Evolutionary conservation across 2,888 invertebrate genomes (phyloP).

Genomic region (Nipponacmea schrenckii): DNA sequence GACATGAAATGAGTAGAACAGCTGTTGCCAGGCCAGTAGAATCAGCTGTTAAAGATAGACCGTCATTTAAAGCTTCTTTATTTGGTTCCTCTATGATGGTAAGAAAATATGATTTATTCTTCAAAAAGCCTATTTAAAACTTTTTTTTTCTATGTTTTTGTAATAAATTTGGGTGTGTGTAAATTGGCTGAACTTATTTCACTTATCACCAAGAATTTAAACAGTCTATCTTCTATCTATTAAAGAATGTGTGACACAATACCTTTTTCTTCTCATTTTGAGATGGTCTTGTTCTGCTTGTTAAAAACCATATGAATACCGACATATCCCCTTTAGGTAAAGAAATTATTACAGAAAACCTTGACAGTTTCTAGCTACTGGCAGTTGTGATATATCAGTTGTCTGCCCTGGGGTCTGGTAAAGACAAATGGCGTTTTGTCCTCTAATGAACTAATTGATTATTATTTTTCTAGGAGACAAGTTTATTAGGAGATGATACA

Average conservation of each 20-base stretch:
- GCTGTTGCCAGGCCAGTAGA: constrained; percentile 17
- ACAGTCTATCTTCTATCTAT: not conserved
- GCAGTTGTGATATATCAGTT: too few relatives aligned
- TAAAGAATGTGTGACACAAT: not conserved
- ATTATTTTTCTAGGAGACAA: constrained; percentile 26
- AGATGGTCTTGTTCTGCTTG: not conserved
- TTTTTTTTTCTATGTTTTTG: not conserved
- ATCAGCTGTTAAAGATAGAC: constrained; percentile 40
- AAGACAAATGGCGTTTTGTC: too few relatives aligned
- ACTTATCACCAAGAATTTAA: too few relatives aligned
- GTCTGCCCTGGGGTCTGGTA: too few relatives aligned
- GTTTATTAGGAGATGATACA: constrained; percentile 39
- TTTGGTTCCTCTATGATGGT: constrained; percentile 54
- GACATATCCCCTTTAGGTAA: too few relatives aligned
- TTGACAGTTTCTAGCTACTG: too few relatives aligned
- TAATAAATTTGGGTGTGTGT: too few relatives aligned
- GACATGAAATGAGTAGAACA: constrained; percentile 22
- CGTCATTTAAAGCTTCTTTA: constrained; percentile 54
- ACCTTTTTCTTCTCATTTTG: too few relatives aligned
- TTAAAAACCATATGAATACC: too few relatives aligned
- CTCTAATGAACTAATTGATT: too few relatives aligned
- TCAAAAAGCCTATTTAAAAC: not conserved
- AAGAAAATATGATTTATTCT: constrained; percentile 18
- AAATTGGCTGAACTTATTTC: too few relatives aligned
- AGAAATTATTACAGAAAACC: too few relatives aligned